Evolutionary conservation across 2,888 invertebrate species (phyloP), one percentile per base, ranked within the genome.

Genomic region (Dicranocentrus wangi): DNA sequence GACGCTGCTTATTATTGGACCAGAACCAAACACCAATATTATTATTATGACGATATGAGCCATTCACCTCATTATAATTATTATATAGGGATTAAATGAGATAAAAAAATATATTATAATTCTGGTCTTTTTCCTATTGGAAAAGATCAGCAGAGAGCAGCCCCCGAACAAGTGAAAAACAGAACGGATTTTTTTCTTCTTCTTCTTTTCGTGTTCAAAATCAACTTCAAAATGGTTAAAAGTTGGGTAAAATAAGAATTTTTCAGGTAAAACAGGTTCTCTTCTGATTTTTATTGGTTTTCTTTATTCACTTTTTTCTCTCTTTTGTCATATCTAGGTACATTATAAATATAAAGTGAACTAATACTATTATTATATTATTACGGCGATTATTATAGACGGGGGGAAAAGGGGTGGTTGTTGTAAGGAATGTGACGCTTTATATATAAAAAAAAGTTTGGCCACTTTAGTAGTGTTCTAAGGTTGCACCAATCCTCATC

Each of bases 191-290:
- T 32, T 28, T 15, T 32, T 69, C n/a, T n/a, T n/a, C n/a, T 70
- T 25, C 42, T 42, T 58, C 51, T 55, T 58, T 32, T 32, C 32
- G 5, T 32, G 32, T 32, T 32, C 32, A 32, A 32, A 32, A 69
- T 42, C 32, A 21, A 28, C 17, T 47, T 13, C 61, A 60, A 71
- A 71, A 61, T 71, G 47, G 28, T n/a, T 25, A 32, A 65, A 61
- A 28, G 27, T 65, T 65, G 55, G 13, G 55, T 19, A 72, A 75
- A 66, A 75, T 42, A 55, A 39, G 53, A 17, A 73, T 17, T 75
- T 75, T 75, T 75, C 66, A 66, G 17, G 75, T 58, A 75, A 75
- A 75, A 75, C 75, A 58, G 75, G 75, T 75, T 75, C 55, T 71
- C 60, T 8, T 42, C 23, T 58, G 15, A 65, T 66, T 66, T 75